Base-by-base conservation (phyloP, 2,113 vertebrate genomes). In the Illadopsis cleaveri region DNA sequence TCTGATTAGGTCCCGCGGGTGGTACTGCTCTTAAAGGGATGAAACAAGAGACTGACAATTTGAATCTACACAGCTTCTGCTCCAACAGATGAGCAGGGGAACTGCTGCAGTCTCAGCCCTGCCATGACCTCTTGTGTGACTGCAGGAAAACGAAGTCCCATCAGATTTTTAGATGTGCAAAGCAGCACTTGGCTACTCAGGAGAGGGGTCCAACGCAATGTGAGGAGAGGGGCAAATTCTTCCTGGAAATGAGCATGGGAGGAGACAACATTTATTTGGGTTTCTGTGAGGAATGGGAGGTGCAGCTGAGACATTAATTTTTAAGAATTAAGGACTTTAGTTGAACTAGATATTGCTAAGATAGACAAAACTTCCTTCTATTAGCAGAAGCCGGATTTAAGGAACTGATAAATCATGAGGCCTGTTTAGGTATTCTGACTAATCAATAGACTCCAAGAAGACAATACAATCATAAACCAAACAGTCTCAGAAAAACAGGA, bases 91-190 rank as follows among this genome's bases (percentile, higher is more conserved):
- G 54, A 15, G 6, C 37, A 82, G 37, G 13, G 30, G 51, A 54
- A 12, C 7, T 25, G 17, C 71, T 53, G 31, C 15, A 45, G 42
- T 22, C 45, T 42, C 22, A 33, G 4, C 51, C 71, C 38, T 81
- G 38, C 31, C 18, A 4, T 18, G 38, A 24, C 14, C 35, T 66
- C 31, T 35, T 4, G 5, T 0, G 1, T 48, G 70, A 11, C 3
- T 60, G 40, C 3, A 47, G 48, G 47, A 24, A 77, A 61, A 53
- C 2, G 0, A 64, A 3, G 23, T 40, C 35, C 62, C 37, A 9
- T 3, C 7, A 28, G 70, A 24, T 20, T 51, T 20, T 82, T 23
- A 12, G 48, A 31, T 15, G 51, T 38, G 51, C 30, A 71, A 58
- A 76, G 16, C 48, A 91, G 62, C 71, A 6, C 13, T n/a, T 57